Percentiles rank a stretch among this genome's conserved stretches.
phyloP scores from a whole-genome alignment of 1,140 invertebrate species.

The Leptopilina boulardi region DNA sequence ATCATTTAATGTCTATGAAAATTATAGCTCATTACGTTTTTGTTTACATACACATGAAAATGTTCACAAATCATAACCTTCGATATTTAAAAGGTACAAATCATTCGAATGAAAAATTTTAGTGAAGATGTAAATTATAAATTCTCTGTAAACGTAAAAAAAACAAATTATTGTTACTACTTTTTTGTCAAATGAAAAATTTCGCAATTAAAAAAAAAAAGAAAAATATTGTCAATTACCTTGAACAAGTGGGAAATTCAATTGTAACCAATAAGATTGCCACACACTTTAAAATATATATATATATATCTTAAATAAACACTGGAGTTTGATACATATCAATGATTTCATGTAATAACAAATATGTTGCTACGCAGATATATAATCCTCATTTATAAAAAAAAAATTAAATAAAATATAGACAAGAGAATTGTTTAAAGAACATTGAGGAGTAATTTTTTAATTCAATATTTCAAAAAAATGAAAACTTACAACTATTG shows the following conservation, averaged over 20 bases:
- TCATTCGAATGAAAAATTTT: too few relatives aligned
- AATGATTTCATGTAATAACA: slow-evolving; percentile 9
- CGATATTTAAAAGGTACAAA: too few relatives aligned
- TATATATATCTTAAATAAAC: slow-evolving; percentile 32
- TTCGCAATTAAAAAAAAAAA: background rate
- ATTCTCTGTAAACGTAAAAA: too few relatives aligned
- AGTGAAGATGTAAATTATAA: too few relatives aligned
- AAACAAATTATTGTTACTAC: background rate
- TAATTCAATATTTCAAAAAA: background rate
- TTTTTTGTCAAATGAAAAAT: too few relatives aligned
- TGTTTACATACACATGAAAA: too few relatives aligned
- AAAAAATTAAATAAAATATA: background rate
- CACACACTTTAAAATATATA: slow-evolving; percentile 22
- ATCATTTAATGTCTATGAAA: too few relatives aligned
- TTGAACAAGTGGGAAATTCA: background rate
- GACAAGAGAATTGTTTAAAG: background rate
- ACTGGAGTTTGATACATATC: slow-evolving; percentile 7
- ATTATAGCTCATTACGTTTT: too few relatives aligned
- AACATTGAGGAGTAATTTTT: background rate
- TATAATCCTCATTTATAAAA: background rate
- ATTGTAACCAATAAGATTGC: background rate
- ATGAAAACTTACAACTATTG: background rate
- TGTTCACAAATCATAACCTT: too few relatives aligned
- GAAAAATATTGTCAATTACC: background rate
- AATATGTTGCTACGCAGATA: slow-evolving; percentile 12